Evolutionary conservation across 2,888 invertebrate species (phyloP).

Genomic region (Spatulosminthurus flaviceps): DNA sequence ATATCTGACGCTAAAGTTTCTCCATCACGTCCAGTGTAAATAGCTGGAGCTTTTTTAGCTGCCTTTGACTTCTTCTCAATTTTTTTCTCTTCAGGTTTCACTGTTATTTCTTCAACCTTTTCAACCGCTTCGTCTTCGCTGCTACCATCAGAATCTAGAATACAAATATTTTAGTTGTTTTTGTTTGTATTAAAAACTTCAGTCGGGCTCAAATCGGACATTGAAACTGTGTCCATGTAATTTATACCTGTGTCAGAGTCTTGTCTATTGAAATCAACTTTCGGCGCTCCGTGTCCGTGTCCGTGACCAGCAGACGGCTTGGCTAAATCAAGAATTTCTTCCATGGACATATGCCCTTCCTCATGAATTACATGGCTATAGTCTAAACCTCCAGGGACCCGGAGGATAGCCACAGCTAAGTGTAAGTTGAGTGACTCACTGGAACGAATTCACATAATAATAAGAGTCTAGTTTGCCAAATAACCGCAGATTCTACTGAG

Average conservation of each 20-base stretch:
- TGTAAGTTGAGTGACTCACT: constrained; percentile 67
- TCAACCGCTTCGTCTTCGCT: too few species aligned
- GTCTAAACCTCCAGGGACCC: constrained; percentile 87
- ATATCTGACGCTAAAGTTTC: constrained; percentile 70
- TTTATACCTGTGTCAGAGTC: neutral
- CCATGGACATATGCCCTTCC: constrained; percentile 61
- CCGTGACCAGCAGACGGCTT: too few species aligned
- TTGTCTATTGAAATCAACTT: neutral
- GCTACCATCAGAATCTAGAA: too few species aligned
- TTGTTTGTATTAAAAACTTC: too few species aligned
- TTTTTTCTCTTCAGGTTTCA: neutral
- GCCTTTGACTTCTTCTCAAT: neutral
- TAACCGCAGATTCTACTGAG: too few species aligned
- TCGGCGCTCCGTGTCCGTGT: neutral
- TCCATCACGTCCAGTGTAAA: constrained; percentile 68
- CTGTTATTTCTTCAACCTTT: too few species aligned
- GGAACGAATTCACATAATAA: neutral
- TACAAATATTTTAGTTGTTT: too few species aligned
- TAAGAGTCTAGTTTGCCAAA: too few species aligned
- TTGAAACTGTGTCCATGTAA: too few species aligned
- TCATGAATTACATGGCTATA: constrained; percentile 69
- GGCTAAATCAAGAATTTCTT: neutral
- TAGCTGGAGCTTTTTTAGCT: constrained; percentile 15
- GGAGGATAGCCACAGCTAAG: constrained; percentile 88
- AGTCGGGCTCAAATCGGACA: too few species aligned